Base-by-base conservation (phyloP, 2,888 invertebrate genomes). In the Disparrhopalites patrizii region DNA sequence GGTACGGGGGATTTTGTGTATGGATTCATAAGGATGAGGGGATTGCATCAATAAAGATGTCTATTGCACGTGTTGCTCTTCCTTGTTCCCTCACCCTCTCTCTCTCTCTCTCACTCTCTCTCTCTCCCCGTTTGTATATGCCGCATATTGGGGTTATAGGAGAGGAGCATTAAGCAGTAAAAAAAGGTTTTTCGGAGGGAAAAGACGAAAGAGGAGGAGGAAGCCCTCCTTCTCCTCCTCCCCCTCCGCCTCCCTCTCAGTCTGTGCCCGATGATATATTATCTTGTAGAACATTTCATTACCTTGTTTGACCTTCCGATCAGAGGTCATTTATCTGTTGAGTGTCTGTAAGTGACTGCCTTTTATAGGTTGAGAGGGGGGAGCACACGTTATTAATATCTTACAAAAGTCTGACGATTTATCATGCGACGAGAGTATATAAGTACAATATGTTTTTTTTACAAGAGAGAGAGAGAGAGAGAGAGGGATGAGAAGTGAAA, bases 201-300 rank as follows among this genome's bases (percentile, higher is more conserved):
- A n/a, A n/a, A n/a, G n/a, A n/a, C n/a, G n/a, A n/a, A n/a, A n/a
- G n/a, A n/a, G n/a, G n/a, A n/a, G n/a, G n/a, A n/a, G n/a, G n/a
- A n/a, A n/a, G n/a, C n/a, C 54, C 28, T 54, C 18, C 13, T 36
- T 31, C 38, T 18, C 33, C 15, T 4, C 43, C 4, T 20, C 4
- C 43, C n/a, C 43, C 4, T 20, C 18, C 43, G n/a, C 52, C 30
- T 30, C 30, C 52, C 3, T n/a, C 43, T 30, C 54, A 54, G 18
- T 10, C 27, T 54, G 66, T 50, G 54, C 51, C n/a, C 43, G 68
- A 70, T 72, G 73, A 75, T 71, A 71, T 73, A 75, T 75, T 69
- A 68, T 71, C 72, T 68, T 75, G 74, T 73, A 73, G 68, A 73
- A 73, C 73, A 73, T 71, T 71, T 70, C 70, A 71, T 72, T 72